phyloP scores from a whole-genome alignment of 2,113 vertebrate species.

The Nanorana parkeri region DNA sequence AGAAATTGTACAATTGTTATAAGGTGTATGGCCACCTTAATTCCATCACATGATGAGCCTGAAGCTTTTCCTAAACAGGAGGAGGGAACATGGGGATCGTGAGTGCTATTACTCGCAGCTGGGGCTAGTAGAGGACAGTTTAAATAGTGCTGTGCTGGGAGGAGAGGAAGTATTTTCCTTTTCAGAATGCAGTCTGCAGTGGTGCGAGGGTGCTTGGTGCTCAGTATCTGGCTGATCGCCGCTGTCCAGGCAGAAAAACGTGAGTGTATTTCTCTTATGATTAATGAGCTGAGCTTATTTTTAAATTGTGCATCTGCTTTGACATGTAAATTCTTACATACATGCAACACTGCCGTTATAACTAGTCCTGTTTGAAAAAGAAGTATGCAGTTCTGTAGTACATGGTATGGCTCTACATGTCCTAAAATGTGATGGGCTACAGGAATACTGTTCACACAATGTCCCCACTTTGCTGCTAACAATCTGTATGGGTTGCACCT shows the following conservation, averaged over 20 bases:
- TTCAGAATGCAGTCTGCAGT: constrained; percentile 64
- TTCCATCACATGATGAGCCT: constrained; percentile 80
- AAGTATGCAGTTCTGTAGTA: no score
- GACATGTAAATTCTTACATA: no score
- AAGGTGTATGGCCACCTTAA: no score
- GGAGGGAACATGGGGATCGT: constrained; percentile 52
- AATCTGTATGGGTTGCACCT: no score
- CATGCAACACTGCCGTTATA: no score
- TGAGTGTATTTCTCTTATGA: constrained; percentile 66
- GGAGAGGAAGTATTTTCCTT: background rate
- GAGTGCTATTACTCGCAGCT: constrained; percentile 12
- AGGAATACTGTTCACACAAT: no score
- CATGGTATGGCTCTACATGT: no score
- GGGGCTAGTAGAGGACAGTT: constrained; percentile 1
- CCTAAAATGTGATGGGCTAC: no score
- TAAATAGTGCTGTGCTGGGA: constrained; percentile 1
- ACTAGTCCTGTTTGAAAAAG: no score
- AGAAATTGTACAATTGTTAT: no score
- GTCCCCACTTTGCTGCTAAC: no score
- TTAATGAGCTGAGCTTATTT: background rate
- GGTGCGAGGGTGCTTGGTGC: background rate
- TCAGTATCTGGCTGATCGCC: constrained; percentile 66
- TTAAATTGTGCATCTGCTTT: background rate
- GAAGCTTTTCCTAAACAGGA: constrained; percentile 67
- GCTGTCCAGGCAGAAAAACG: constrained; percentile 61